A percentile compares a stretch with the other conserved stretches of the same genome.
phyloP scores from a whole-genome alignment of 2,888 invertebrate genomes.

The Pollenia griseotomentosa region DNA sequence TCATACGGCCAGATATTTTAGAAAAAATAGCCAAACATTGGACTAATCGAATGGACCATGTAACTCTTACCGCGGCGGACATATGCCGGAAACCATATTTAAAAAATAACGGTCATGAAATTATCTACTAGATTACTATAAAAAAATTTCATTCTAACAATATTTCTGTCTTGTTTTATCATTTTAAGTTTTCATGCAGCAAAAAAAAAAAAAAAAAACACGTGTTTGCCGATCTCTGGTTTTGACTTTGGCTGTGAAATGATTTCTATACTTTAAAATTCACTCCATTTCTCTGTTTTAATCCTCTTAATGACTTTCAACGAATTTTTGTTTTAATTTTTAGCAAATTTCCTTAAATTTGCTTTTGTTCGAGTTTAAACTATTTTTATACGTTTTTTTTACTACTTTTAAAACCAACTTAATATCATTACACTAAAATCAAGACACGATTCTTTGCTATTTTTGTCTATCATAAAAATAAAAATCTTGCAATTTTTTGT shows the following conservation, averaged over 20 bases:
- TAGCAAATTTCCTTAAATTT: slow-evolving; percentile 18
- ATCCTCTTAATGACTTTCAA: background rate
- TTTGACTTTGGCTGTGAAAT: background rate
- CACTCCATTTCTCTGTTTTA: background rate
- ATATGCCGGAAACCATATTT: no score
- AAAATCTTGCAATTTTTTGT: slow-evolving; percentile 51
- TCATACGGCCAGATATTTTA: no score
- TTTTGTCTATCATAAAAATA: slow-evolving; percentile 69
- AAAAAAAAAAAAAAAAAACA: no score
- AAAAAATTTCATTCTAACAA: no score
- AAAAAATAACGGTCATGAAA: no score
- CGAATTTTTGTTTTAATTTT: background rate
- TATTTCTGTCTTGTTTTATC: no score
- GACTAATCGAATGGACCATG: no score
- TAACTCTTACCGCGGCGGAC: no score
- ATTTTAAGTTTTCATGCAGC: no score
- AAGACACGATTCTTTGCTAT: slow-evolving; percentile 65
- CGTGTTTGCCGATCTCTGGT: no score
- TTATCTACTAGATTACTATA: no score
- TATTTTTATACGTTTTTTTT: background rate
- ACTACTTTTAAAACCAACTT: slow-evolving; percentile 17
- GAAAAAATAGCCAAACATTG: no score
- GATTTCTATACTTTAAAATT: background rate
- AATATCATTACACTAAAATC: slow-evolving; percentile 66
- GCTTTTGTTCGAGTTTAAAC: background rate